phyloP scores from a whole-genome alignment of 2,113 vertebrate species.

The Gallinago jamesoni region DNA sequence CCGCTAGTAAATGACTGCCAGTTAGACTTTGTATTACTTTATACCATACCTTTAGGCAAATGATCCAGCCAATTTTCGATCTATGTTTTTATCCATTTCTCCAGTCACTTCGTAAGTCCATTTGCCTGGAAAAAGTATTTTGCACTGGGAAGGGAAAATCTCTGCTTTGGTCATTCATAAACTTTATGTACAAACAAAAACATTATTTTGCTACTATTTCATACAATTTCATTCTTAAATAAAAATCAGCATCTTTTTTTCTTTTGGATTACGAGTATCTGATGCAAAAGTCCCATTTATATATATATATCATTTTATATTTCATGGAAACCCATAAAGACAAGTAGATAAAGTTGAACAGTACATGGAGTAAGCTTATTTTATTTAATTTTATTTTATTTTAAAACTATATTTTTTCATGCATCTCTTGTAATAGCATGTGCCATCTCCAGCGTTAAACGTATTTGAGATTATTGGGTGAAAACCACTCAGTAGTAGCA shows the following conservation, averaged over 20 bases:
- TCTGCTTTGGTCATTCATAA: neutral
- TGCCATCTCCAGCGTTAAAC: neutral
- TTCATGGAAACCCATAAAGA: neutral
- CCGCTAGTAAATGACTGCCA: neutral
- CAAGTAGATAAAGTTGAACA: neutral
- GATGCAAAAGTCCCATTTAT: neutral
- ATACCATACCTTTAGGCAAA: neutral
- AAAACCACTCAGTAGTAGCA: neutral
- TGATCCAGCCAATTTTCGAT: neutral
- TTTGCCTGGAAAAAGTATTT: neutral
- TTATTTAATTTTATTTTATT: neutral
- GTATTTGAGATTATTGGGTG: neutral
- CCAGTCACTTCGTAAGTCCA: neutral
- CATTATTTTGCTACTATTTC: neutral
- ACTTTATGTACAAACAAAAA: neutral
- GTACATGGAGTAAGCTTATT: neutral
- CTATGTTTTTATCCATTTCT: neutral
- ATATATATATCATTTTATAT: neutral
- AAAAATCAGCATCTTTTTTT: neutral
- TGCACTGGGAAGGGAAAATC: neutral
- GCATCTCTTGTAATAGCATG: neutral
- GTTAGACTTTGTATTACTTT: neutral
- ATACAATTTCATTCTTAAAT: neutral
- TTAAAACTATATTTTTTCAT: neutral
- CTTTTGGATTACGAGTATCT: neutral